Conservation (phyloP, 1,140 invertebrate species). For the Chironomus tepperi region DNA sequence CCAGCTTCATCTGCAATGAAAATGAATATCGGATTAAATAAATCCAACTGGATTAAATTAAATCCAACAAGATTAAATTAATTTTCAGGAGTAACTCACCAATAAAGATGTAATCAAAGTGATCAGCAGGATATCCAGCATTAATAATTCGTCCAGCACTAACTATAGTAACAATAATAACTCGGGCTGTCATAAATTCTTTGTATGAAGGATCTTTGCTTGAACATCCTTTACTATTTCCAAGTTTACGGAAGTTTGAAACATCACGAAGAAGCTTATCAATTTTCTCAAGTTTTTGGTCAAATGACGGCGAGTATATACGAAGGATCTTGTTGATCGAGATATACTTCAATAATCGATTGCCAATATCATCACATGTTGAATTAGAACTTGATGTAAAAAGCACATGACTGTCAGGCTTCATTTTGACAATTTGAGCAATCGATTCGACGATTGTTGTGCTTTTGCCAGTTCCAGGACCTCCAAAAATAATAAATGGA, state of each 20-base stretch:
- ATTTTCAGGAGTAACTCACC: too few relatives aligned
- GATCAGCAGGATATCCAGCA: slow-evolving; percentile 50
- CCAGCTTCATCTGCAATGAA: slow-evolving; percentile 59
- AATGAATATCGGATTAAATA: too few relatives aligned
- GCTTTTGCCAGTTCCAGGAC: slow-evolving; percentile 70
- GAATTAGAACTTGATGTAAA: slow-evolving; percentile 66
- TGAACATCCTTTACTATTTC: background rate
- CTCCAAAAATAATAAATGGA: slow-evolving; percentile 71
- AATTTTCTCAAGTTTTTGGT: slow-evolving; percentile 36
- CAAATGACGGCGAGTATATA: slow-evolving; percentile 42
- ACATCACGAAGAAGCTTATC: slow-evolving; percentile 27
- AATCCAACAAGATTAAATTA: too few relatives aligned
- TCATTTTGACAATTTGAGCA: slow-evolving; percentile 39
- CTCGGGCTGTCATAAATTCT: slow-evolving; percentile 34
- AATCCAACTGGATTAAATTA: too few relatives aligned
- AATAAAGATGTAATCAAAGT: slow-evolving; percentile 65
- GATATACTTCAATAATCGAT: slow-evolving; percentile 32
- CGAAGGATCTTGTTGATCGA: slow-evolving; percentile 32
- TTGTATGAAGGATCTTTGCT: slow-evolving; percentile 34
- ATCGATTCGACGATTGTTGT: slow-evolving; percentile 68
- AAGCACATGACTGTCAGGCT: slow-evolving; percentile 46
- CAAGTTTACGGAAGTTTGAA: background rate
- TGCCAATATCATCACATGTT: slow-evolving; percentile 63
- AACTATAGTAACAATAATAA: slow-evolving; percentile 33
- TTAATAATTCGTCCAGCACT: slow-evolving; percentile 53